Base-by-base conservation (phyloP, 2,113 vertebrate genomes). In the Leiothrix lutea region DNA sequence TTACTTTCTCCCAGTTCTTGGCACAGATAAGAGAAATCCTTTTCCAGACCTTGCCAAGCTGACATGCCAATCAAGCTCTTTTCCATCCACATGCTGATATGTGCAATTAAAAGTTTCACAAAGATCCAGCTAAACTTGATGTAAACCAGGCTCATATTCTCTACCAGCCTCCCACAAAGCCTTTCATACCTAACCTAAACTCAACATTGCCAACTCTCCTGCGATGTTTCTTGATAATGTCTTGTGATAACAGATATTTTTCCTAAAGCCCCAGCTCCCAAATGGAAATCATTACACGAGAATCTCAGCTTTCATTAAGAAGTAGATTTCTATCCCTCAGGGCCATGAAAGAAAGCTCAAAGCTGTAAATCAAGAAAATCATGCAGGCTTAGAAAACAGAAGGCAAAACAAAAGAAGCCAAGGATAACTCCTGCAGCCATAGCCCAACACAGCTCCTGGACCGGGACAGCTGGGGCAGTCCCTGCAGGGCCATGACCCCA, bases 291-390 rank as follows among this genome's bases (percentile, higher is more conserved):
- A 78, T 84, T 66, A 74, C 4, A 8, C 20, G 3, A 80, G 85
- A 75, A 72, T 85, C 53, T 93, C 78, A 67, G 78, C 66, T 90
- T 82, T 84, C 95, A 72, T 80, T 83, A 86, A 75, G 81, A 88
- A 88, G 57, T 50, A 90, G 64, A 77, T 80, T 84, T 94, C 48
- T 64, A 3, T 66, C 51, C 69, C 51, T 71, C 9, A 15, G 35
- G 69, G 44, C 51, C 23, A 71, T 29, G 69, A 84, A 94, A 83
- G 18, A 69, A 93, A 91, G 31, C 77, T 71, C 73, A 77, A n/a
- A 89, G 51, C 7, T 56, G 60, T 58, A 72, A 92, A 84, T 58
- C 31, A 67, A 81, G 44, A 19, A 80, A 62, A 54, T 72, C 26
- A 48, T 29, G 33, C 16, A 65, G 58, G 31, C 48, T 81, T 79